Evolutionary conservation across 2,797 vertebrate genomes (phyloP).

Genomic region (Australoheros facetus): DNA sequence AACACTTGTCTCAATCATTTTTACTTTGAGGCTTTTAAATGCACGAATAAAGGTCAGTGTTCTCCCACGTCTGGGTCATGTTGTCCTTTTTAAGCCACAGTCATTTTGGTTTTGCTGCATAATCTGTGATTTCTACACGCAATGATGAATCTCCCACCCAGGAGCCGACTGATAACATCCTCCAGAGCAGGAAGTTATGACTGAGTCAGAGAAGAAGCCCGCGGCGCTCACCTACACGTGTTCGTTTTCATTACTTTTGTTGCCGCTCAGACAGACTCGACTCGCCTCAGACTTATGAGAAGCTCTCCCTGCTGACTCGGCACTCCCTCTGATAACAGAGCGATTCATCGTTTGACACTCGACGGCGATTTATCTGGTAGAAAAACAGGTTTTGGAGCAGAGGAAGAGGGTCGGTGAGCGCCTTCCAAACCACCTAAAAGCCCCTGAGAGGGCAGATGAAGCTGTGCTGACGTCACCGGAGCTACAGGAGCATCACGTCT

Average conservation of each 20-base stretch:
- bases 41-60: neutral
- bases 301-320: constrained; percentile 29
- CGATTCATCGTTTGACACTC: neutral
- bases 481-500: neutral
- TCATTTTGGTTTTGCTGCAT: neutral
- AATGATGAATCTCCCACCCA: constrained; percentile 23
- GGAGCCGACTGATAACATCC: constrained; percentile 16
- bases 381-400: neutral
- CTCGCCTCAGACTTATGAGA: neutral
- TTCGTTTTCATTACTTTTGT: constrained; percentile 9
- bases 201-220: neutral
- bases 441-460: neutral
- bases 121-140: constrained; percentile 21
- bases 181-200: constrained; percentile 8
- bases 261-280: neutral
- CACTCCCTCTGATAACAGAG: constrained; percentile 16
- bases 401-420: neutral
- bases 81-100: neutral
- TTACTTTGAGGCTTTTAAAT: neutral
- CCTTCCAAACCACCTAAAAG: constrained; percentile 26
- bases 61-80: neutral
- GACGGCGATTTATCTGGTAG: constrained; percentile 8
- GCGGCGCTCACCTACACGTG: neutral
- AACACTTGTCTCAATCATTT: neutral
- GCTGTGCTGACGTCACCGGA: neutral